Percentiles rank a stretch among this genome's conserved stretches.
phyloP scores from a whole-genome alignment of 2,888 invertebrate species.

The Thymelicus acteon region DNA sequence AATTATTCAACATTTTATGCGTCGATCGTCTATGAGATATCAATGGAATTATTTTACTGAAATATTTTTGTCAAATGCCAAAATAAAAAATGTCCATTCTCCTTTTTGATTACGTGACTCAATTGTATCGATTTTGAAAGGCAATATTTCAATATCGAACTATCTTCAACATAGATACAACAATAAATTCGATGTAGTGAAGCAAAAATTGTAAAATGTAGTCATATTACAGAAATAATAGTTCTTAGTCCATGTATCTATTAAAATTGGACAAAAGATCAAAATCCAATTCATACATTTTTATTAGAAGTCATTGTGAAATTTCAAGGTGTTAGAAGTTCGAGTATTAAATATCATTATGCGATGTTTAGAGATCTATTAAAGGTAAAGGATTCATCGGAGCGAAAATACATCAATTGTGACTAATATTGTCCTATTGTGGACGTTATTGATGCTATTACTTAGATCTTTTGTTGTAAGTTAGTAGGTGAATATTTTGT shows the following conservation, averaged over 20 bases:
- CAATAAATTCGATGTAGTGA: background rate
- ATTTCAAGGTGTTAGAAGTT: slow-evolving; percentile 59
- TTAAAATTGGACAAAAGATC: background rate
- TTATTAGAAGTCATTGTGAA: slow-evolving; percentile 19
- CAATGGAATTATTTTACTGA: no score
- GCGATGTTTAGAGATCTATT: slow-evolving; percentile 55
- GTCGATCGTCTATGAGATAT: no score
- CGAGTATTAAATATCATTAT: slow-evolving; percentile 52
- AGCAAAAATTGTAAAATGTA: background rate
- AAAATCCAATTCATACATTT: slow-evolving; percentile 2
- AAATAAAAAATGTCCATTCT: no score
- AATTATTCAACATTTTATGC: no score
- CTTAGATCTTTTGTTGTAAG: slow-evolving; percentile 67
- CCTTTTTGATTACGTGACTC: no score
- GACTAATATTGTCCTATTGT: slow-evolving; percentile 54
- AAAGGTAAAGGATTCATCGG: slow-evolving; percentile 61
- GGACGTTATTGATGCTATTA: slow-evolving; percentile 66
- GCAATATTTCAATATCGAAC: no score
- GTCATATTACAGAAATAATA: background rate
- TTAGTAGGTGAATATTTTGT: slow-evolving; percentile 59
- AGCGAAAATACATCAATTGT: slow-evolving; percentile 56
- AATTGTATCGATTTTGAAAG: no score
- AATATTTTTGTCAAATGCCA: no score
- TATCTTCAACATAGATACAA: background rate
- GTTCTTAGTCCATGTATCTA: background rate